Evolutionary conservation across 2,888 invertebrate genomes (phyloP).

Genomic region (Ischnus inquisitorius): DNA sequence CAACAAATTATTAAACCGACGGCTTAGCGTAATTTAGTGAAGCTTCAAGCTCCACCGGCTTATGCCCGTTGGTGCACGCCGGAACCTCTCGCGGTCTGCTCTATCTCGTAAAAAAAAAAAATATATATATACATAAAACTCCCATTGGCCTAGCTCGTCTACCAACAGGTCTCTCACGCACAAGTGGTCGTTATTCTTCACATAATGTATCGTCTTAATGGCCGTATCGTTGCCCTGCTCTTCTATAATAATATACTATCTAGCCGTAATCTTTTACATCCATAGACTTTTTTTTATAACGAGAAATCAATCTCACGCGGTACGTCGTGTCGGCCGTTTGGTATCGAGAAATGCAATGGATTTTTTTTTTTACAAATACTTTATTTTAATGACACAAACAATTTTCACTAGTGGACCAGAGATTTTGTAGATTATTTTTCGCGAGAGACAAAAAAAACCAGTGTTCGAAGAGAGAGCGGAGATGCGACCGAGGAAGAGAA

Average conservation of each 20-base stretch:
- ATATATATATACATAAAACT: constrained; percentile 8
- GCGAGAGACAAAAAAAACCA: background rate
- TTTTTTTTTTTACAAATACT: no score
- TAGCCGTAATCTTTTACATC: background rate
- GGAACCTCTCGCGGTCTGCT: background rate
- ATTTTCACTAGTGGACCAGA: background rate
- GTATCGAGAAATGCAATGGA: no score
- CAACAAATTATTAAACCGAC: constrained; percentile 62
- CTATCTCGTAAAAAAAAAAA: constrained; percentile 27
- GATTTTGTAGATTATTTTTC: background rate
- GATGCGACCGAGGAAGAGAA: constrained; percentile 7
- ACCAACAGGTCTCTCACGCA: background rate
- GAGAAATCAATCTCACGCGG: background rate
- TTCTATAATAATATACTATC: background rate
- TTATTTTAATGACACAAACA: background rate
- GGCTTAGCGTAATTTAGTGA: constrained; percentile 59
- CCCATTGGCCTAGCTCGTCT: constrained; percentile 21
- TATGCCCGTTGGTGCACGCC: constrained; percentile 19
- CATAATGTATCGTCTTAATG: constrained; percentile 43
- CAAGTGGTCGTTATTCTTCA: constrained; percentile 40
- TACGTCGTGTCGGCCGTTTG: no score
- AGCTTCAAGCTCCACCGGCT: constrained; percentile 20
- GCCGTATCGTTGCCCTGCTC: constrained; percentile 7
- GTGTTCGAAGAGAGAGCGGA: background rate
- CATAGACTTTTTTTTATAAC: background rate